Evolutionary conservation across 2,113 vertebrate species (phyloP).

Genomic region (Corydoras maculifer): DNA sequence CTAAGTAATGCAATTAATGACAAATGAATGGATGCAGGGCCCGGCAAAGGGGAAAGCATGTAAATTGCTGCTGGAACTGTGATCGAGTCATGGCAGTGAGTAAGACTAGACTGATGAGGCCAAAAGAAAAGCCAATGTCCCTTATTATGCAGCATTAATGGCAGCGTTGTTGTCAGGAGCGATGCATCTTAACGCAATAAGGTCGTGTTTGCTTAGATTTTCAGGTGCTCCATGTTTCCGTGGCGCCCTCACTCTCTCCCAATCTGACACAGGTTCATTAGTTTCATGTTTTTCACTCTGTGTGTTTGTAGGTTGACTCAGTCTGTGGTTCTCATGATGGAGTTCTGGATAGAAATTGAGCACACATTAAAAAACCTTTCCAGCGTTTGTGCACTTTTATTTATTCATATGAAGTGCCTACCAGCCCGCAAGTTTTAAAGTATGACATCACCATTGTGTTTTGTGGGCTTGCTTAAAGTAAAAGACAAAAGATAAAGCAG

Average conservation of each 20-base stretch:
- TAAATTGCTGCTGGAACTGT: neutral
- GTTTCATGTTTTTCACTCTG: neutral
- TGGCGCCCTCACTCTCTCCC: neutral
- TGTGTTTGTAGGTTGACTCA: neutral
- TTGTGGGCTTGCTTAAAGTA: neutral
- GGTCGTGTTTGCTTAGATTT: slow-evolving; percentile 14
- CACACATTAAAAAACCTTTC: neutral
- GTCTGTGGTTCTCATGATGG: slow-evolving; percentile 1
- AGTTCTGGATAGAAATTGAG: slow-evolving; percentile 4
- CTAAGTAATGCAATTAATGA: slow-evolving; percentile 42
- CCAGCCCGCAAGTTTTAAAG: neutral
- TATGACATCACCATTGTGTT: neutral
- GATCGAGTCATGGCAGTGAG: neutral
- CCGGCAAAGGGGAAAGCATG: slow-evolving; percentile 3
- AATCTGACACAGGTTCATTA: neutral
- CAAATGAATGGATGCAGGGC: slow-evolving; percentile 17
- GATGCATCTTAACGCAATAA: slow-evolving; percentile 26
- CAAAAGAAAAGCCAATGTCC: slow-evolving; percentile 15
- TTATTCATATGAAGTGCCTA: too few relatives aligned
- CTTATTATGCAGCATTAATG: slow-evolving; percentile 32
- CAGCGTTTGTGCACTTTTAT: too few relatives aligned
- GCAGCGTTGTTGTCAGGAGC: slow-evolving; percentile 31
- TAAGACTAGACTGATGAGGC: slow-evolving; percentile 15
- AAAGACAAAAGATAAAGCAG: neutral
- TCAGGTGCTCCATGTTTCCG: neutral